Base-by-base conservation (phyloP, 2,113 vertebrate genomes). In the Dissostichus mawsoni region DNA sequence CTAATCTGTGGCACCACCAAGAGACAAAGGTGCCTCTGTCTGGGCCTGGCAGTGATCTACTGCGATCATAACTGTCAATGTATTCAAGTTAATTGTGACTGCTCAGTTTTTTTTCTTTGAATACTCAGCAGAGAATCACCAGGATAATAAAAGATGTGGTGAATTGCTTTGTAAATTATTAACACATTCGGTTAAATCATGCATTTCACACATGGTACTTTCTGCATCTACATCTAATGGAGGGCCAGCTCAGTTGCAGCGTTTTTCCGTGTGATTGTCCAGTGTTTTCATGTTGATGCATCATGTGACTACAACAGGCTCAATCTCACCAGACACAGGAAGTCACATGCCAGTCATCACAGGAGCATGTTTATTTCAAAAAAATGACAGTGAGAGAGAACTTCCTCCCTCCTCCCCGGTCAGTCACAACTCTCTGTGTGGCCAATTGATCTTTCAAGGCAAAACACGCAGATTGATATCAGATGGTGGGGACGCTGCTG, bases 331-430 rank as follows among this genome's bases (percentile, higher is more conserved):
- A 88, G 89, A 94, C 79, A 89, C 86, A 89, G 92, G 85, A 93
- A 90, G 86, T 95, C 94, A 95, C 93, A 94, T 93, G 92, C 82
- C 78, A 83, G 82, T 88, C 83, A 87, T 92, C 90, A 92, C 58
- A 74, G 84, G 89, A 81, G 36, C 62, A 79, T 62, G 86, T 69
- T 88, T 92, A 92, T 94, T 92, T 93, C 86, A 89, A 91, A 76
- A 80, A 83, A 74, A 72, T 81, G 75, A 86, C 80, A 86, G 70
- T 5, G 57, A 73, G 57, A 51, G 76, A 69, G 66, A 62, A 82
- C 76, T 79, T 87, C 76, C 72, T 10, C 17, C 29, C 36, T 69
- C 25, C 44, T n/a, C 41, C 55, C 41, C 17, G n/a, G 11, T 36
- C 52, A 23, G 61, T 51, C 45, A 69, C 73, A 61, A 55, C 69